Conservation (phyloP, 2,113 vertebrate species). For the Vicugna pacos region DNA sequence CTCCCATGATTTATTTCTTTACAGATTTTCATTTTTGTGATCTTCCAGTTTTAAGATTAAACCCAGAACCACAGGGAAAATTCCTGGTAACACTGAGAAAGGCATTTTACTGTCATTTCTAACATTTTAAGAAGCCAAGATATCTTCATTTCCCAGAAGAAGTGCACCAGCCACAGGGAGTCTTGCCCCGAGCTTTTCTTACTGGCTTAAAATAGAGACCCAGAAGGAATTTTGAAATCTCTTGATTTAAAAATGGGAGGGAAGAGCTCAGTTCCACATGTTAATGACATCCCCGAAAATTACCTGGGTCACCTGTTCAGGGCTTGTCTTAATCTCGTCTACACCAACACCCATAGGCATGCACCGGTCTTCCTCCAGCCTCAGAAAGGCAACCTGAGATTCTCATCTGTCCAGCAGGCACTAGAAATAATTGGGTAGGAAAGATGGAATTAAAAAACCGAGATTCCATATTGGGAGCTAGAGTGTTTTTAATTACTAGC, state of each 20-base stretch:
- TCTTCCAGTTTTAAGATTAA: neutral
- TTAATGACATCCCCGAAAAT: neutral
- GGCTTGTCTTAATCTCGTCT: neutral
- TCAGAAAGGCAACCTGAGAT: neutral
- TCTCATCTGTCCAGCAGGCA: accelerated
- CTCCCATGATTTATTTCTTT: neutral
- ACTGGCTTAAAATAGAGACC: neutral
- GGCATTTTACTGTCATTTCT: neutral
- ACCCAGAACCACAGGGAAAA: neutral
- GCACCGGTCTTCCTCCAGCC: neutral
- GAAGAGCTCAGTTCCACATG: neutral
- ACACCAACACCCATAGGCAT: neutral
- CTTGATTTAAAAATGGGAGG: neutral
- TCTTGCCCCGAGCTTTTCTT: neutral
- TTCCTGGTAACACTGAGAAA: neutral
- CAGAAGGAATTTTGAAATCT: neutral
- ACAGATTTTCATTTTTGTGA: neutral
- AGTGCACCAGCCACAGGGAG: neutral
- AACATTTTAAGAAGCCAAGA: neutral
- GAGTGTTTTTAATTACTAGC: neutral
- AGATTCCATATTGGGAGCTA: too few relatives aligned
- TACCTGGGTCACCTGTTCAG: neutral
- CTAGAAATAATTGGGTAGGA: neutral
- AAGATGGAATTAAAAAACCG: neutral
- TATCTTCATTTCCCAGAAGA: neutral